phyloP scores from a whole-genome alignment of 2,888 invertebrate genomes.

The Thereva nobilitata region DNA sequence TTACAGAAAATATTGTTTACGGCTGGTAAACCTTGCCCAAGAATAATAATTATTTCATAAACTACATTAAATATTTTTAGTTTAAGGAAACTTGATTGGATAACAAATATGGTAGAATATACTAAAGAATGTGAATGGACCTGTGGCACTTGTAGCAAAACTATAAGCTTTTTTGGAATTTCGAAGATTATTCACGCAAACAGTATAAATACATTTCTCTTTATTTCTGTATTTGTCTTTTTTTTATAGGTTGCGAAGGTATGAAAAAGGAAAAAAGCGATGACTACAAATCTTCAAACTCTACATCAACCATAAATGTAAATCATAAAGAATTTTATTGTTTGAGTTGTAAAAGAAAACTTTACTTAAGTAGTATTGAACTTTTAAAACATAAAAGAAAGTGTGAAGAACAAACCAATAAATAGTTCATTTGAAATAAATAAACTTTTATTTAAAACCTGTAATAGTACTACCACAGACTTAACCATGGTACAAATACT shows the following conservation, averaged over 20 bases:
- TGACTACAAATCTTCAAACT: slow-evolving; percentile 6
- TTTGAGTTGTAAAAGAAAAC: slow-evolving; percentile 67
- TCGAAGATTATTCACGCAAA: slow-evolving; percentile 74
- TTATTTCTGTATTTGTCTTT: slow-evolving; percentile 12
- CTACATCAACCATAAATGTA: background rate
- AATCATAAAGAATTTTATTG: slow-evolving; percentile 64
- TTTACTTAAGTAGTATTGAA: slow-evolving; percentile 78
- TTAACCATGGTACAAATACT: no score
- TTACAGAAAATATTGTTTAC: slow-evolving; percentile 82
- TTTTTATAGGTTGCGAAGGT: background rate
- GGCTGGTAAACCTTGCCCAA: slow-evolving; percentile 62
- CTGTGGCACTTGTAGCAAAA: slow-evolving; percentile 71
- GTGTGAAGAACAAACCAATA: slow-evolving; percentile 51
- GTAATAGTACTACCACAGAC: no score
- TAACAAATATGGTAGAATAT: slow-evolving; percentile 64
- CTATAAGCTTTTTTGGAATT: slow-evolving; percentile 67
- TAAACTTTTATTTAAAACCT: no score
- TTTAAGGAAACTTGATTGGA: slow-evolving; percentile 71
- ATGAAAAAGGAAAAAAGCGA: slow-evolving; percentile 48
- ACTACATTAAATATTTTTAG: slow-evolving; percentile 55
- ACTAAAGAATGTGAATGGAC: slow-evolving; percentile 69
- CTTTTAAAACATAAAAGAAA: slow-evolving; percentile 81
- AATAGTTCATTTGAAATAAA: no score
- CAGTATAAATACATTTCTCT: slow-evolving; percentile 22
- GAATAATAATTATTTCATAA: background rate